Percentiles rank a stretch among this genome's conserved stretches.
These are phyloP conservation scores for Xestia xanthographa DNA, from an alignment of 2,888 invertebrate genomes.

Conservation along the genomic window DNA sequence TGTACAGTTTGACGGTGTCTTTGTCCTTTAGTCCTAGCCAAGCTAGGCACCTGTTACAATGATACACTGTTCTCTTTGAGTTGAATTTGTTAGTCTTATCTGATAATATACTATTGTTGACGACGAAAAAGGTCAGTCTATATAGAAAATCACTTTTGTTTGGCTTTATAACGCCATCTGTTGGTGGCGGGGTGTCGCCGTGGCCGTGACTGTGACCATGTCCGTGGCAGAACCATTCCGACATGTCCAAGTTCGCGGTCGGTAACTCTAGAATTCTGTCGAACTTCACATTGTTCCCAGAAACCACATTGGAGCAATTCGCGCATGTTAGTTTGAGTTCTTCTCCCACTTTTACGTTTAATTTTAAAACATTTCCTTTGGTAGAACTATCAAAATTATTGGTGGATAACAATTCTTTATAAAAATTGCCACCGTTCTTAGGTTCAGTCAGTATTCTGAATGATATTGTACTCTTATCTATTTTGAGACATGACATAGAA, in stretches of 20 bases:
- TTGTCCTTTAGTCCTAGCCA: constrained; percentile 90
- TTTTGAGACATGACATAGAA: constrained; percentile 88
- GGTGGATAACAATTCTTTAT: constrained; percentile 81
- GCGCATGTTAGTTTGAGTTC: constrained; percentile 81
- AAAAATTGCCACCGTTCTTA: constrained; percentile 86
- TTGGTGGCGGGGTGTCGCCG: constrained; percentile 64
- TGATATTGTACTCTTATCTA: constrained; percentile 85
- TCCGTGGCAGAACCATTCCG: constrained; percentile 93
- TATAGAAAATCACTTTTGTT: constrained; percentile 90
- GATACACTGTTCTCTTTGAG: constrained; percentile 83
- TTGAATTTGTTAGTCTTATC: constrained; percentile 87
- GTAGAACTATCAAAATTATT: constrained; percentile 67
- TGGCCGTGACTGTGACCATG: constrained; percentile 83
- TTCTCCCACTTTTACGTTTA: constrained; percentile 78
- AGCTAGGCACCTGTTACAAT: constrained; percentile 90
- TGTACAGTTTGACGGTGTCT: constrained; percentile 89
- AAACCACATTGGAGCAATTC: constrained; percentile 86
- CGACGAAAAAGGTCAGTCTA: constrained; percentile 89
- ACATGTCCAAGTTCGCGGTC: constrained; percentile 90
- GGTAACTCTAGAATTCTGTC: constrained; percentile 91
- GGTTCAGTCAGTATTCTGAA: constrained; percentile 88
- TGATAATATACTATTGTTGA: constrained; percentile 83
- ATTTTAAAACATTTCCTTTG: constrained; percentile 73
- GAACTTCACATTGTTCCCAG: constrained; percentile 87
- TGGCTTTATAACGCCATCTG: constrained; percentile 81